Base-by-base conservation (phyloP, 1,140 invertebrate genomes). In the Tetraneura akinire region DNA sequence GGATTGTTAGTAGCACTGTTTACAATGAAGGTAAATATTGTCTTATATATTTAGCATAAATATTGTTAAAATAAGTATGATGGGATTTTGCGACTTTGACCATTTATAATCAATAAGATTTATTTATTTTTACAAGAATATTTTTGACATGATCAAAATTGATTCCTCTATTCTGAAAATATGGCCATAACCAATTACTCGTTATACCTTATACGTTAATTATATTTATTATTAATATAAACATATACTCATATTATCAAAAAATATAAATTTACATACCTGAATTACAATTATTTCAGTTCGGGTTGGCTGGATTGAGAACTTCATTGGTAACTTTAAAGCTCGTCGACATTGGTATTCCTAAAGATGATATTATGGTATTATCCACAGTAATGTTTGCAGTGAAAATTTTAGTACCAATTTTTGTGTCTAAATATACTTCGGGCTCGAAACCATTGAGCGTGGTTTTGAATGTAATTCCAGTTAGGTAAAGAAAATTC, bases 351-450 rank as follows among this genome's bases (percentile, higher is more conserved):
- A 91, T 91, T 60, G 98, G 98, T 29, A 93, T 99, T 62, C 95
- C 96, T 0, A 97, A 97, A 85, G 97, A 99, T 85, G 92, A 95
- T 81, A 86, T 99, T 66, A 98, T 97, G 0, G 86, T 98, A 51
- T 87, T 99, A 83, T 93, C 93, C 10, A 90, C 98, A n/a, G 96
- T 96, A 5, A 87, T 98, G 84, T 92, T 97, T 62, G 97, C 97
- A 11, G 87, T 99, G 42, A 97, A 99, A 88, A 95, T 99, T 70
- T 85, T 98, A 32, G 87, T 99, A 82, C 97, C 98, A 16, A 86
- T 98, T 70, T 85, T 95, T 47, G 93, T 98, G 82, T 91, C 90
- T 16, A 94, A 92, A 85, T 95, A 96, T 84, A 97, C 95, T 0
- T 90, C 92, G 42, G 96, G 97, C 11, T 91, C 94, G 0, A 88